These are phyloP conservation scores for Ips nitidus DNA, from an alignment of 1,140 invertebrate genomes.

Conservation along the genomic window DNA sequence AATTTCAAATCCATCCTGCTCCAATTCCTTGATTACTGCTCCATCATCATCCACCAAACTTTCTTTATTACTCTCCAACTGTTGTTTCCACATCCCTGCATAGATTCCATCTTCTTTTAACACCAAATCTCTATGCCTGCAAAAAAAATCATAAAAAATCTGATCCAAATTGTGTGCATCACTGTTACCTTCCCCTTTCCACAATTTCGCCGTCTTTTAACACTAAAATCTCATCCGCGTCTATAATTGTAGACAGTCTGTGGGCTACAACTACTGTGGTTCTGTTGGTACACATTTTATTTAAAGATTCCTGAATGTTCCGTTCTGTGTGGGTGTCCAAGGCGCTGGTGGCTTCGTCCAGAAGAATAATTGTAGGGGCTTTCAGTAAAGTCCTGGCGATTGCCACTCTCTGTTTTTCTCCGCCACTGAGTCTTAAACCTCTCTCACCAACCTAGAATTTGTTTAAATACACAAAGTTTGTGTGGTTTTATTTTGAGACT, in stretches of 20 bases:
- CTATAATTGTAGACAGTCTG: constrained; percentile 88
- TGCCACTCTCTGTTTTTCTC: constrained; percentile 92
- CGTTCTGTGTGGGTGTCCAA: constrained; percentile 82
- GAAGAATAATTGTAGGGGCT: constrained; percentile 70
- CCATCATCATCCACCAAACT: background rate
- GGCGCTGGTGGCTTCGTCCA: constrained; percentile 90
- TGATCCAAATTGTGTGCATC: background rate
- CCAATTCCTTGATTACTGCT: no score
- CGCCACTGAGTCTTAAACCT: constrained; percentile 79
- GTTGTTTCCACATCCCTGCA: constrained; percentile 85
- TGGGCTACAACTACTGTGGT: constrained; percentile 94
- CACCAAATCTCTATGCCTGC: constrained; percentile 77
- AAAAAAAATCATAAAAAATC: constrained; percentile 37
- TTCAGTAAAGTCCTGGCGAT: constrained; percentile 91
- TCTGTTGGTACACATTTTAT: constrained; percentile 73
- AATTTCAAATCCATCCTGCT: no score
- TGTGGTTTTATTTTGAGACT: background rate
- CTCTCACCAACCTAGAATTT: constrained; percentile 69
- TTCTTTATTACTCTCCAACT: constrained; percentile 60
- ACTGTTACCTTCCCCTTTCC: constrained; percentile 77
- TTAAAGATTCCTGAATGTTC: constrained; percentile 76
- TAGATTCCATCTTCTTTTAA: constrained; percentile 66
- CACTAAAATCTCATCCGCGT: constrained; percentile 91
- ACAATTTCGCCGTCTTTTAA: constrained; percentile 86
- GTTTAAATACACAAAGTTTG: background rate